Evolutionary conservation across 2,888 invertebrate species (phyloP), one percentile per base, ranked within the genome.

Genomic region (Hirtodrosophila histrioides): DNA sequence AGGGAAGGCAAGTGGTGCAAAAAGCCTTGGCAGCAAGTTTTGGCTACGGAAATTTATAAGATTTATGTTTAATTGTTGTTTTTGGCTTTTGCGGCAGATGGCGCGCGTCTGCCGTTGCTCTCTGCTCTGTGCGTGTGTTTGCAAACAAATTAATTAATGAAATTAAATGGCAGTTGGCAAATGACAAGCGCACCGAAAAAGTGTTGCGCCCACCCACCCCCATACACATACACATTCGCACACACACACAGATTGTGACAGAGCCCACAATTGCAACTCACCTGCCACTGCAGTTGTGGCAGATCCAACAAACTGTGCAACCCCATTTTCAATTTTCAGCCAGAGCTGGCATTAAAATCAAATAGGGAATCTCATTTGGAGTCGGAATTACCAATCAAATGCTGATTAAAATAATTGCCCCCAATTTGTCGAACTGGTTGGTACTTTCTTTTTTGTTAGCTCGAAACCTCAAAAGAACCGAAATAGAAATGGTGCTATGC

Each of bases 31-130:
- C 85, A 72, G 70, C 69, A 87, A 87, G 72, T 87, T 82, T 87
- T 87, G 87, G 82, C 82, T 85, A 87, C 75, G 75, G 72, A 82
- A 82, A 87, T 82, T 82, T 87, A 85, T 85, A 82, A 82, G 82
- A 82, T 82, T 82, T 82, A 82, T 82, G 87, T 87, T 82, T 82
- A 82, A 87, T 82, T 87, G 87, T 87, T 82, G 85, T 86, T 82
- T 78, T 82, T 87, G 82, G 81, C 74, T 86, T 82, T 71, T 82
- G 81, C 87, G 81, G 81, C 81, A 82, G 81, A 85, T 82, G 87
- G 81, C 81, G 69, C 67, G 61, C 68, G 43, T 62, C 57, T 61
- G 63, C 37, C 50, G 24, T 27, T 35, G 55, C 11, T 36, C 17
- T 24, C 58, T 44, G 43, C 51, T 36, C 49, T 49, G 10, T 58